A percentile compares a stretch with the other conserved stretches of the same genome.
Conservation (phyloP, 2,888 invertebrate genomes). For the Ethmia dodecea region DNA sequence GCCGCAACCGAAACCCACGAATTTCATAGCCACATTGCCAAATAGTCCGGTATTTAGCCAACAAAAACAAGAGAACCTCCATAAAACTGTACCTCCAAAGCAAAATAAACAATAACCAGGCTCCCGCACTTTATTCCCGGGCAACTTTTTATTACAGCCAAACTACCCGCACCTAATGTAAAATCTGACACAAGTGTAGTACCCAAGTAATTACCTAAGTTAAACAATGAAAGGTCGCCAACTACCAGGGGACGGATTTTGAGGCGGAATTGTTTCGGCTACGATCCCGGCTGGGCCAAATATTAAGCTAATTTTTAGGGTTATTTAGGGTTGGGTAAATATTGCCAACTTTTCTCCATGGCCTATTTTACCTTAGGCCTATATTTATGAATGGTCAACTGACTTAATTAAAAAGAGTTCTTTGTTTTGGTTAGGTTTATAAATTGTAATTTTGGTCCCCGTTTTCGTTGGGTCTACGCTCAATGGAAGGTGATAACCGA, state of each 20-base stretch:
- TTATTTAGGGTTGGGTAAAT: too few relatives aligned
- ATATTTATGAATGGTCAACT: too few relatives aligned
- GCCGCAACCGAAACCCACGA: too few relatives aligned
- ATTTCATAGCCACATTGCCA: neutral
- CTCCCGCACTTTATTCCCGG: conserved; percentile 3
- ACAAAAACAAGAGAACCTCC: neutral
- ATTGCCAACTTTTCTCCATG: too few relatives aligned
- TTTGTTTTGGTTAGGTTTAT: too few relatives aligned
- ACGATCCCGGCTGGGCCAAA: neutral
- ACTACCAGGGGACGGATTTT: conserved; percentile 15
- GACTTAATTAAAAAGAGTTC: too few relatives aligned
- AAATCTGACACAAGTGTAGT: conserved; percentile 23
- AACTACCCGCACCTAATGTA: conserved; percentile 11
- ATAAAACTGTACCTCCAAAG: too few relatives aligned
- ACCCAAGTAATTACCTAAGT: conserved; percentile 31
- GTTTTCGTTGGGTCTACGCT: too few relatives aligned
- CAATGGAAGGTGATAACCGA: too few relatives aligned
- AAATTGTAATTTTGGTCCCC: too few relatives aligned
- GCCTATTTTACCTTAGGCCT: too few relatives aligned
- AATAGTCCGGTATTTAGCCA: neutral
- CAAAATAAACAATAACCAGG: conserved; percentile 2
- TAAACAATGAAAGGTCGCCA: conserved; percentile 27
- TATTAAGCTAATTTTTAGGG: conserved; percentile 1
- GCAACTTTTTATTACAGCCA: conserved; percentile 11
- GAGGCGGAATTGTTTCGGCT: neutral